Evolutionary conservation across 2,797 vertebrate species (phyloP), one percentile per base, ranked within the genome.

Genomic region (Helarctos malayanus): DNA sequence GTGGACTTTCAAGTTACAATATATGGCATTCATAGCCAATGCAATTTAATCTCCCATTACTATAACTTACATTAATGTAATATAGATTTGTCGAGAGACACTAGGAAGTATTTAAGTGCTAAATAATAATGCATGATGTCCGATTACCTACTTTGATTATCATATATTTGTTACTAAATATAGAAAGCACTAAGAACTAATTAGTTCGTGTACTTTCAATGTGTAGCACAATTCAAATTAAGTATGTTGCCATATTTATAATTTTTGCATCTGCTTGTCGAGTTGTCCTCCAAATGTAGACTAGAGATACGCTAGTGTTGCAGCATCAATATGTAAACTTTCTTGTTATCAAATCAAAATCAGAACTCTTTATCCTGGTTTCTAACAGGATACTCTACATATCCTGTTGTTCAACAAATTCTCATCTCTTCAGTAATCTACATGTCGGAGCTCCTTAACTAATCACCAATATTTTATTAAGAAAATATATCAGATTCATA

Each of bases 261-360:
- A 63, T 81, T 56, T 90, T 95, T 92, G 25, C 18, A 25, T 89
- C 71, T 68, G 23, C 35, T 89, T 80, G 75, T 35, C 56, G 49
- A 69, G 14, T 89, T 79, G 32, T 87, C 47, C 49, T 93, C 57
- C 41, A 88, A 52, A 82, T 71, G 5, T 84, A 96, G 41, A 75
- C 21, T 47, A 91, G 14, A 92, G 69, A 57, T 88, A 94, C 79
- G 23, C n/a, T 85, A 84, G 41, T 87, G 47, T 87, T 80, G 35
- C 57, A 29, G 45, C 15, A 65, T 83, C 79, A 76, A 41, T 57
- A 38, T 49, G 18, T 61, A 73, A 92, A 56, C 23, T 52, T 87
- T 68, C n/a, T 87, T 71, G 63, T 57, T 57, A 65, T 91, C 68
- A 97, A 93, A 82, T 82, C 49, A 65, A 93, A 92, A 83, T 73